These are phyloP conservation scores for Xestia c-nigrum DNA, from an alignment of 2,888 invertebrate species.

Conservation along the genomic window DNA sequence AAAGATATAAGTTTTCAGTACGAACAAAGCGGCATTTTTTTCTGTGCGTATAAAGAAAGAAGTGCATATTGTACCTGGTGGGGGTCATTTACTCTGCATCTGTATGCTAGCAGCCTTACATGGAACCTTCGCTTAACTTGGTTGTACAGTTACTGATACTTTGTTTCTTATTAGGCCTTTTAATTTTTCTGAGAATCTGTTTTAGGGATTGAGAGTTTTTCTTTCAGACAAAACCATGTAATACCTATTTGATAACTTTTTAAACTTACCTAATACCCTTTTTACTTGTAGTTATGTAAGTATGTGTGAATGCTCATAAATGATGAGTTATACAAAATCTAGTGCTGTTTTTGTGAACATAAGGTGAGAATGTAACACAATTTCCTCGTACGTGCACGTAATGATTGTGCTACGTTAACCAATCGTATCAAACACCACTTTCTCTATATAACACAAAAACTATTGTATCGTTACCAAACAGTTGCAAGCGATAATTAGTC, in stretches of 20 bases:
- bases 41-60: neutral
- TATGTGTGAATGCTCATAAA: constrained; percentile 11
- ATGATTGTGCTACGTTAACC: constrained; percentile 42
- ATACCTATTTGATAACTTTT: neutral
- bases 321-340: constrained; percentile 9
- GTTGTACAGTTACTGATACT: neutral
- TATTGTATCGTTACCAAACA: constrained; percentile 46
- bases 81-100: neutral
- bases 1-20: neutral
- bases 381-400: constrained; percentile 28
- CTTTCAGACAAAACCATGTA: neutral
- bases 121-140: neutral
- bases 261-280: neutral
- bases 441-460: constrained; percentile 46
- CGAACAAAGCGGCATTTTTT: neutral
- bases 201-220: neutral
- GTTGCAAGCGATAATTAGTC: constrained; percentile 61
- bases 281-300: neutral
- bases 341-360: constrained; percentile 27
- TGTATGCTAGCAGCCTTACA: neutral
- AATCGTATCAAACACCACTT: constrained; percentile 42
- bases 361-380: constrained; percentile 34
- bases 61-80: neutral
- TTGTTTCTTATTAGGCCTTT: neutral
- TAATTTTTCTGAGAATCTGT: neutral